Evolutionary conservation across 2,113 vertebrate species (phyloP).

Genomic region (Mesocricetus auratus): DNA sequence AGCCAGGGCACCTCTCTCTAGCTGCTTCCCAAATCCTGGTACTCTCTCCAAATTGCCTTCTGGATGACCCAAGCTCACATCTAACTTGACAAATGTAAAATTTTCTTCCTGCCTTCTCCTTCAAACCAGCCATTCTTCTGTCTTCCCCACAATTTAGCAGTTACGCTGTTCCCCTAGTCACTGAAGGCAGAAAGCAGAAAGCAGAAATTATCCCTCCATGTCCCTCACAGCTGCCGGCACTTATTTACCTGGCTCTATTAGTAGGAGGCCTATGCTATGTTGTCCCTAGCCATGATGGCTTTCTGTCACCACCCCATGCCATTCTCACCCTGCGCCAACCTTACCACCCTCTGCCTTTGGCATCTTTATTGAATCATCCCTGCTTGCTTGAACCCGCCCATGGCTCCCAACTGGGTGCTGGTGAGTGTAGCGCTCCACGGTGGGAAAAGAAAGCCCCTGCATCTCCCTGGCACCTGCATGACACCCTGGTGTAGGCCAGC

Average conservation of each 20-base stretch:
- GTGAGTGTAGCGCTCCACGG: not conserved
- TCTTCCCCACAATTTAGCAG: not conserved
- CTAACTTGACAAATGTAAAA: not conserved
- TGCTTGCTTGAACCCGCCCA: not conserved
- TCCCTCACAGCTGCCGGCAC: not conserved
- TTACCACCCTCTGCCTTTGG: not conserved
- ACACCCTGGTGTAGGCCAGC: not conserved
- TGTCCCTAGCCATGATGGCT: not conserved
- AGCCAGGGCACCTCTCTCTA: not conserved
- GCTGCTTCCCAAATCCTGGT: not conserved
- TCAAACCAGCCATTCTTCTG: not conserved
- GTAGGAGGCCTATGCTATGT: not conserved
- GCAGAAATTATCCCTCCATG: not conserved
- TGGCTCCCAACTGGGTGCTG: not conserved
- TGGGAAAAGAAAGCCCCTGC: not conserved
- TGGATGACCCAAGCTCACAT: not conserved
- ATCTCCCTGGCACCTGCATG: not conserved
- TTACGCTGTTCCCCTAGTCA: not conserved
- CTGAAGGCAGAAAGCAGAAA: not conserved
- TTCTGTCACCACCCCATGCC: not conserved
- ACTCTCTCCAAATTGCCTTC: conserved; percentile 21
- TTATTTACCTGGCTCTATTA: not conserved
- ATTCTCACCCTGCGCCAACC: not conserved
- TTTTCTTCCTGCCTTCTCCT: not conserved
- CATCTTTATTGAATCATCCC: not conserved